phyloP scores from a whole-genome alignment of 2,113 vertebrate genomes.

The Lathamus discolor region DNA sequence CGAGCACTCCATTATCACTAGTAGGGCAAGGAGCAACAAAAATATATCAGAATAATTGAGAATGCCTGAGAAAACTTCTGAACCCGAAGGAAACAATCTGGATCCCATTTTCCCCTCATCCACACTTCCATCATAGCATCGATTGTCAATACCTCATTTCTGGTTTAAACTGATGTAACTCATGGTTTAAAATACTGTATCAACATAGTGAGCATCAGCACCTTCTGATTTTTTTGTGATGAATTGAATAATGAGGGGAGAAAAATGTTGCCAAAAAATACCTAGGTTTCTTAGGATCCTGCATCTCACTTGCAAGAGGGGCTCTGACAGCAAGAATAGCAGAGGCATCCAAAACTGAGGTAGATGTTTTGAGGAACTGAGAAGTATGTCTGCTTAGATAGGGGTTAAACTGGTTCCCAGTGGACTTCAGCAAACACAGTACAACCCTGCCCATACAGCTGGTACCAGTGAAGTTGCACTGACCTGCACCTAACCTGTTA shows the following conservation, averaged over 20 bases:
- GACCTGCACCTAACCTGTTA: background rate
- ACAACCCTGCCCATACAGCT: fast-evolving
- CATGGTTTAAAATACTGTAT: background rate
- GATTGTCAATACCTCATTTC: background rate
- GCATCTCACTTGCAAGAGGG: background rate
- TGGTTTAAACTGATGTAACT: background rate
- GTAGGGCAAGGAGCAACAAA: slow-evolving; percentile 36
- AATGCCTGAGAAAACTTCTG: slow-evolving; percentile 19
- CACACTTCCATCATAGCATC: background rate
- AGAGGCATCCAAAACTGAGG: background rate
- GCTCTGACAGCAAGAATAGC: background rate
- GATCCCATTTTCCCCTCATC: slow-evolving; percentile 4
- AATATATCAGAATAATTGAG: background rate
- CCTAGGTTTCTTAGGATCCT: background rate
- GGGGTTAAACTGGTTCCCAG: background rate
- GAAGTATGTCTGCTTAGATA: background rate
- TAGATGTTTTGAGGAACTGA: background rate
- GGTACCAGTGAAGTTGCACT: background rate
- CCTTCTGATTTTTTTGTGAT: background rate
- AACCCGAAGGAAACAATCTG: background rate
- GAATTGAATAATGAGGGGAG: background rate
- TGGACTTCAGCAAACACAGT: background rate
- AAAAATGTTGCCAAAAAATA: background rate
- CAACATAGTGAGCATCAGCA: background rate
- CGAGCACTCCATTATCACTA: slow-evolving; percentile 35